Conservation (phyloP, 2,797 vertebrate species). For the Hafferia zeledoni region DNA sequence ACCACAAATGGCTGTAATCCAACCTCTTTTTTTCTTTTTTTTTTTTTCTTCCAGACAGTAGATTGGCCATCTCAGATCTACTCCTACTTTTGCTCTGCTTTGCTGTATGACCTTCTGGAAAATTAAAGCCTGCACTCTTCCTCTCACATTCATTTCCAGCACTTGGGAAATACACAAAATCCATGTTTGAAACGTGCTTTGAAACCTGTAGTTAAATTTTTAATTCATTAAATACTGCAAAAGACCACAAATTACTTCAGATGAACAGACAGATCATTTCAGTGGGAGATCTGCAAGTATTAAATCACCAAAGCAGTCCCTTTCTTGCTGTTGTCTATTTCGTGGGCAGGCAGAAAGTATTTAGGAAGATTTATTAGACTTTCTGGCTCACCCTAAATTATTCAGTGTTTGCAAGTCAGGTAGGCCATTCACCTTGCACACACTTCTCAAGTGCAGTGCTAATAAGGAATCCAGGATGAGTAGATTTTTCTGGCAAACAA, state of each 20-base stretch:
- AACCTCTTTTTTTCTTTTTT: neutral
- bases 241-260: neutral
- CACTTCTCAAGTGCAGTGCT: neutral
- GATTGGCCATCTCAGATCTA: neutral
- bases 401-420: neutral
- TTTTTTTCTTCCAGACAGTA: neutral
- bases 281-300: neutral
- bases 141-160: neutral
- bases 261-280: neutral
- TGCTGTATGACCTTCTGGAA: neutral
- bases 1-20: slow-evolving; percentile 1
- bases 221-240: neutral
- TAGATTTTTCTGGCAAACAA: neutral
- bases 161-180: neutral
- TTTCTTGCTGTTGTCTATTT: neutral
- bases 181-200: neutral
- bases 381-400: slow-evolving; percentile 18
- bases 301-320: neutral
- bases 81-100: neutral
- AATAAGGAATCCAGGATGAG: neutral
- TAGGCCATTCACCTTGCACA: neutral
- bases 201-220: neutral
- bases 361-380: neutral
- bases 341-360: neutral
- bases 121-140: neutral